Conservation (phyloP, 2,797 vertebrate genomes). For the Acrossocheilus fasciatus region DNA sequence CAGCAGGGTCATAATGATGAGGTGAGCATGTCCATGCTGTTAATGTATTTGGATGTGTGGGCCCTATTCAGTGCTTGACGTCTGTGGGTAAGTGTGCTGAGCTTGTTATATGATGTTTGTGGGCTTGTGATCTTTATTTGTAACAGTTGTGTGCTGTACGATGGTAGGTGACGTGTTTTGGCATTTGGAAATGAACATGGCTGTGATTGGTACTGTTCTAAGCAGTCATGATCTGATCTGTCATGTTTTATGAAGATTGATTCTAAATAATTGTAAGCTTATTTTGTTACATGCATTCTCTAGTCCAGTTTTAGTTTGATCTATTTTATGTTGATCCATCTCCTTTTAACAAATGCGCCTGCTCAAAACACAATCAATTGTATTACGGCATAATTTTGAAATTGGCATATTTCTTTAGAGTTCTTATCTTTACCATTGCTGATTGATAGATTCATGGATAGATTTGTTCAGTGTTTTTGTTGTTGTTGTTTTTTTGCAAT, state of each 20-base stretch:
- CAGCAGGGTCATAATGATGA: too few relatives aligned
- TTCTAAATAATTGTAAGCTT: not conserved
- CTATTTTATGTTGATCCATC: not conserved
- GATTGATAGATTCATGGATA: slow-evolving; percentile 61
- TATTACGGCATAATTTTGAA: slow-evolving; percentile 35
- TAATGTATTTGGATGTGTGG: not conserved
- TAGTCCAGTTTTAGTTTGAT: not conserved
- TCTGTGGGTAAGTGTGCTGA: not conserved
- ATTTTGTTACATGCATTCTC: not conserved
- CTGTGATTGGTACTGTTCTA: not conserved
- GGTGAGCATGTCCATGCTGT: not conserved
- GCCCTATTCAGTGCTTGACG: not conserved
- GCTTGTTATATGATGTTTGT: not conserved
- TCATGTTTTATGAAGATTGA: not conserved
- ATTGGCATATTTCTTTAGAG: slow-evolving; percentile 74
- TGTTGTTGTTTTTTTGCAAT: slow-evolving; percentile 48
- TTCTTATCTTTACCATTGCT: slow-evolving; percentile 66
- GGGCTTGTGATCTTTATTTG: not conserved
- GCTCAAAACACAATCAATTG: not conserved
- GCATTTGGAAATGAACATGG: not conserved
- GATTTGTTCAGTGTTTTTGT: slow-evolving; percentile 66
- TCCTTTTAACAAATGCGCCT: not conserved
- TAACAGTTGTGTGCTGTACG: not conserved
- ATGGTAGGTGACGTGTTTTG: not conserved
- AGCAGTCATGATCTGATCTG: not conserved